Percentiles rank a stretch among this genome's conserved stretches.
Conservation (phyloP, 2,797 vertebrate species). For the Coilia nasus region DNA sequence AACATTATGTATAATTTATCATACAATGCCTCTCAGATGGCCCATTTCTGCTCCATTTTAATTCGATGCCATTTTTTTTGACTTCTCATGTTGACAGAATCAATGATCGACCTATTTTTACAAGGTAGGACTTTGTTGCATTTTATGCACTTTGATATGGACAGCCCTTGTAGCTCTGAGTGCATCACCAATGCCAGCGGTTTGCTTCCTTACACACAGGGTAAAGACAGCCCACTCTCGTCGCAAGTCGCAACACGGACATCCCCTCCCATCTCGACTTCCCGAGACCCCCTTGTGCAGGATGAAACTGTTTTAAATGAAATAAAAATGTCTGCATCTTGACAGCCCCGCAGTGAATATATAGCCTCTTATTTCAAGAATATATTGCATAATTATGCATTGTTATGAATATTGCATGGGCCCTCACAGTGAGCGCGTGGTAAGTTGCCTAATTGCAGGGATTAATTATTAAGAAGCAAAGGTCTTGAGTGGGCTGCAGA, state of each 20-base stretch:
- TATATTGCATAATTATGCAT: conserved; percentile 82
- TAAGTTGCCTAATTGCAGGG: conserved; percentile 81
- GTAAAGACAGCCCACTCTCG: conserved; percentile 40
- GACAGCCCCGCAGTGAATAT: conserved; percentile 73
- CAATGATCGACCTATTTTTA: conserved; percentile 52
- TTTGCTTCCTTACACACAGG: conserved; percentile 42
- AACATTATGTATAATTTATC: conserved; percentile 77
- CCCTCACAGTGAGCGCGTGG: conserved; percentile 74
- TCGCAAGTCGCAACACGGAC: conserved; percentile 28
- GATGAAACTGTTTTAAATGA: conserved; percentile 78
- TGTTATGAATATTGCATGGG: conserved; percentile 81
- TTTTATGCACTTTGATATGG: conserved; percentile 65
- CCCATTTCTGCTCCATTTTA: conserved; percentile 60
- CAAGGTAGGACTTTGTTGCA: conserved; percentile 63
- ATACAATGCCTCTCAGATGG: conserved; percentile 57
- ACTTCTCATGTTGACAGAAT: conserved; percentile 57
- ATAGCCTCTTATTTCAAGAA: conserved; percentile 74
- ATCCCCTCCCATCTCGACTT: conserved; percentile 10
- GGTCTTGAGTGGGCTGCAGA: conserved; percentile 72
- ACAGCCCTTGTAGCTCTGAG: conserved; percentile 41
- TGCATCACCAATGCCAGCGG: conserved; percentile 44
- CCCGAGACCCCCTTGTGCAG: conserved; percentile 65
- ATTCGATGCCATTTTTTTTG: conserved; percentile 47
- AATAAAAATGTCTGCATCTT: conserved; percentile 79
- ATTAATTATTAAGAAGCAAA: conserved; percentile 90